A percentile compares a stretch with the other conserved stretches of the same genome.
These are phyloP conservation scores for Polydrusus tereticollis DNA, from an alignment of 2,888 invertebrate species.

Conservation along the genomic window DNA sequence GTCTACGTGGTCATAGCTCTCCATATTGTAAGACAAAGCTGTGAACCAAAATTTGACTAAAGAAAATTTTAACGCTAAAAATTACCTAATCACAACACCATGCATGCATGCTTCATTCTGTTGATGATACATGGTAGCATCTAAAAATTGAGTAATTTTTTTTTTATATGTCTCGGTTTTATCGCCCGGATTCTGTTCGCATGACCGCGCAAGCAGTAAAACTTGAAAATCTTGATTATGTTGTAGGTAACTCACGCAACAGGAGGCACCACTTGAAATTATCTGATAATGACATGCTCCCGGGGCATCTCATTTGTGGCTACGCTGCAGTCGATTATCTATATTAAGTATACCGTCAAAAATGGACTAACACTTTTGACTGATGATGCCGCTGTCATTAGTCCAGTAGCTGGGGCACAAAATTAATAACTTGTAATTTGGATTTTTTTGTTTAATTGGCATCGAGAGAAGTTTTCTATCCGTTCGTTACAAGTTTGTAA, in stretches of 20 bases:
- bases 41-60: no score
- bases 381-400: conserved; percentile 27
- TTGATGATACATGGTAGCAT: neutral
- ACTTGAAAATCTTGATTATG: conserved; percentile 19
- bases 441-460: neutral
- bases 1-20: no score
- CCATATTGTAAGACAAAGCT: no score
- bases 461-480: neutral
- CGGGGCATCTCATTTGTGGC: conserved; percentile 25
- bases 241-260: conserved; percentile 2
- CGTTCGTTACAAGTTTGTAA: neutral
- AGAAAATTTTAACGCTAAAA: no score
- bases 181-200: conserved; percentile 1
- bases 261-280: conserved; percentile 24
- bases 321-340: conserved; percentile 14
- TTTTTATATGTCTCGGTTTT: neutral
- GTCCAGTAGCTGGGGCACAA: conserved; percentile 19
- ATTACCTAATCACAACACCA: no score
- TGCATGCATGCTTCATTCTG: no score
- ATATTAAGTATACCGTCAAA: conserved; percentile 22
- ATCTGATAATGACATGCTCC: conserved; percentile 30
- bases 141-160: conserved; percentile 10
- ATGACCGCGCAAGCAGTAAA: conserved; percentile 14
- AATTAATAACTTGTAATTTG: conserved; percentile 1
- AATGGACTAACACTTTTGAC: conserved; percentile 24